A percentile compares a stretch with the other conserved stretches of the same genome.
Conservation (phyloP, 2,113 vertebrate species). For the Patagioenas fasciata region DNA sequence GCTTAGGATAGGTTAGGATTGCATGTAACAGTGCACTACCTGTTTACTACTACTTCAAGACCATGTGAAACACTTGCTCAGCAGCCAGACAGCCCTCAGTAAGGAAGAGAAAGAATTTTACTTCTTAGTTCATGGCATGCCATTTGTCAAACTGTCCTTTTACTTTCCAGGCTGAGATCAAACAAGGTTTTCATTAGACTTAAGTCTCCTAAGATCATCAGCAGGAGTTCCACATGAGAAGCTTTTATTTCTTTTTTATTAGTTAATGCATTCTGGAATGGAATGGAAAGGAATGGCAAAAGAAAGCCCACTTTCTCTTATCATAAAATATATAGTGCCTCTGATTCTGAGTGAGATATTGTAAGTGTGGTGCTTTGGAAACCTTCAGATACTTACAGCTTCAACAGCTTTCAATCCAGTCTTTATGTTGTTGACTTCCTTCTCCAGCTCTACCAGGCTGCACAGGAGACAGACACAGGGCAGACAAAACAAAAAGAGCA, state of each 20-base stretch:
- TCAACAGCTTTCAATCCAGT: conserved; percentile 91
- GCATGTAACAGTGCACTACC: background rate
- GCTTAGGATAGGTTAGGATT: background rate
- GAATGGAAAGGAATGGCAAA: conserved; percentile 19
- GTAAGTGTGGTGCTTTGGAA: background rate
- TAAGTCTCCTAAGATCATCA: conserved; percentile 62
- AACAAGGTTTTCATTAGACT: conserved; percentile 43
- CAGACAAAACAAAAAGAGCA: conserved; percentile 60
- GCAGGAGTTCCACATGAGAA: conserved; percentile 21
- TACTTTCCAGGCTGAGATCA: conserved; percentile 31
- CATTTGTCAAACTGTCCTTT: conserved; percentile 41
- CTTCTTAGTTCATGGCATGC: background rate
- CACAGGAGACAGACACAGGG: conserved; percentile 18
- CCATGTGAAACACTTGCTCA: conserved; percentile 17
- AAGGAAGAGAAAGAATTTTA: conserved; percentile 2
- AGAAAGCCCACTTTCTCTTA: conserved; percentile 49
- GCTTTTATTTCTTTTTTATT: conserved; percentile 40
- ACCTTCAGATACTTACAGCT: conserved; percentile 80
- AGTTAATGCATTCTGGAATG: background rate
- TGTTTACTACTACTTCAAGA: background rate
- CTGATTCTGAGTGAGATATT: conserved; percentile 43
- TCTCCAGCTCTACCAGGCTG: conserved; percentile 92
- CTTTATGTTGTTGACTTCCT: conserved; percentile 90
- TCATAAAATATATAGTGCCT: conserved; percentile 25
- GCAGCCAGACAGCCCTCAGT: background rate